Evolutionary conservation across 2,113 vertebrate species (phyloP).

Genomic region (Macaca fascicularis): DNA sequence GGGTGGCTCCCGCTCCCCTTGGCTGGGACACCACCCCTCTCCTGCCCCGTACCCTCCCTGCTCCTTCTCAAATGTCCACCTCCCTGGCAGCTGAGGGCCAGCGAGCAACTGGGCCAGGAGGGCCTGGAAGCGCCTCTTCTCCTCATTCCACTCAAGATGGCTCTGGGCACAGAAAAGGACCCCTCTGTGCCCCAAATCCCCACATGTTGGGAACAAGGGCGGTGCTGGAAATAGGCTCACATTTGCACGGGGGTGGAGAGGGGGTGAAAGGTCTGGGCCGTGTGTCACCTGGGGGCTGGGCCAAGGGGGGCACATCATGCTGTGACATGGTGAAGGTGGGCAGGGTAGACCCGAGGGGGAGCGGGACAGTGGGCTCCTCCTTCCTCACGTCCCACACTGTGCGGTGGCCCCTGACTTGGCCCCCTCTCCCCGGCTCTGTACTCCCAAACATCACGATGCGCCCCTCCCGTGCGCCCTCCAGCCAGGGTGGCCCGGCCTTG

Average conservation of each 20-base stretch:
- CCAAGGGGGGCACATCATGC: background rate
- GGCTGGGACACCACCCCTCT: background rate
- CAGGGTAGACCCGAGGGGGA: fast-evolving
- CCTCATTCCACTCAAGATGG: background rate
- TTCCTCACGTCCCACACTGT: fast-evolving
- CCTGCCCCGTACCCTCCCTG: background rate
- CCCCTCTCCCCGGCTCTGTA: fast-evolving
- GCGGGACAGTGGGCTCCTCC: background rate
- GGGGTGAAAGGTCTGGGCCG: background rate
- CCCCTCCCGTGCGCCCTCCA: background rate
- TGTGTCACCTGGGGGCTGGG: fast-evolving
- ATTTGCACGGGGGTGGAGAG: background rate
- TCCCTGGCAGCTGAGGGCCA: background rate
- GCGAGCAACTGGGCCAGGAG: background rate
- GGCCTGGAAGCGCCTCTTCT: background rate
- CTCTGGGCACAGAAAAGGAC: background rate
- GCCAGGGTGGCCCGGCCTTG: background rate
- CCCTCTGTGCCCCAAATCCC: background rate
- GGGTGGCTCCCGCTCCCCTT: slow-evolving; percentile 67
- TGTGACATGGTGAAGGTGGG: background rate
- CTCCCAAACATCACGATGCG: fast-evolving
- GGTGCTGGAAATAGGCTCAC: fast-evolving
- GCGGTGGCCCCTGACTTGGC: background rate
- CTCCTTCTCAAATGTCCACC: background rate
- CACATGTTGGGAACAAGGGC: background rate